Evolutionary conservation across 2,113 vertebrate genomes (phyloP), one percentile per base, ranked within the genome.

Genomic region (Chaetops frenatus): DNA sequence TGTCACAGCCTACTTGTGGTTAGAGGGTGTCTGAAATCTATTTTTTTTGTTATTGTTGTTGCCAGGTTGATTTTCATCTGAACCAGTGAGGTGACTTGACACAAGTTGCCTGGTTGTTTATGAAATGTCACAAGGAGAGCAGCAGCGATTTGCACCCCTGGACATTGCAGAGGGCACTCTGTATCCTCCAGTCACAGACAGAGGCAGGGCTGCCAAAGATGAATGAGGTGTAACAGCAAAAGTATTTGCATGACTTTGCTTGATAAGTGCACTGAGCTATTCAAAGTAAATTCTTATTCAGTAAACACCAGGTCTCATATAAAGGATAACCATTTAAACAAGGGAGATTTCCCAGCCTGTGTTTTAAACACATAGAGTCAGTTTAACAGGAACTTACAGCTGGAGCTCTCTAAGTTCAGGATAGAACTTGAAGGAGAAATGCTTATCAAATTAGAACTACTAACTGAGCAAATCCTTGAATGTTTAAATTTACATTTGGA

Each of bases 71-170:
- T 64, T 69, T 78, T 64, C 28, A 22, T 67, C 60, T n/a, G 13
- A 64, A 42, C 73, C 10, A 28, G 17, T 54, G 44, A 54, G 44
- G 15, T 60, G 70, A 54, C 20, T 20, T n/a, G 53, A 31, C 23
- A 28, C 11, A 9, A 2, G 15, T 5, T 56, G 40, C 25, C 29
- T 31, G 15, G 28, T 28, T 61, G n/a, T 28, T 70, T 23, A 1
- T 23, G 15, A 11, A 25, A 17, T 33, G 12, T n/a, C 51, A 18
- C 20, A 38, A 69, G 56, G 33, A 51, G 15, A 64, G 36, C 16
- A n/a, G n/a, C 29, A 81, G 70, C 18, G 69, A 10, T 9, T 15
- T 4, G 18, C 6, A 5, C 12, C 14, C 10, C 10, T 0, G 2
- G 64, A 11, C 40, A 11, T 1, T 60, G 35, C 36, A 44, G 54